phyloP scores from a whole-genome alignment of 2,797 vertebrate genomes.

The Gymnodraco acuticeps region DNA sequence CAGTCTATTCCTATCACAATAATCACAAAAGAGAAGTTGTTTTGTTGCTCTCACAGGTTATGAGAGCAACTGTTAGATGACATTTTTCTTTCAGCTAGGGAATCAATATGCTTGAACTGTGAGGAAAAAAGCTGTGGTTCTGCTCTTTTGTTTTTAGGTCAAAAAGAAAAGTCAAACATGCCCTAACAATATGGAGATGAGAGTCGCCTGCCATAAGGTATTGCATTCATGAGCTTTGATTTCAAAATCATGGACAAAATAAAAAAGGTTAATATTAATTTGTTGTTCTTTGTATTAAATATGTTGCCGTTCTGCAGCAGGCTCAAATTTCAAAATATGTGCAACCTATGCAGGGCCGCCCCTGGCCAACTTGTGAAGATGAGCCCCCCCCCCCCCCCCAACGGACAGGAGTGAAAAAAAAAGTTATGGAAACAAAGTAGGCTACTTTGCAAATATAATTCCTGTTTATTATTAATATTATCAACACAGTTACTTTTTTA shows the following conservation, averaged over 20 bases:
- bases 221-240: conserved; percentile 36
- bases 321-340: neutral
- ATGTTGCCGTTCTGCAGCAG: neutral
- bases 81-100: neutral
- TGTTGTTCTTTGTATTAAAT: conserved; percentile 3
- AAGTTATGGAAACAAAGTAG: too few relatives aligned
- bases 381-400: too few relatives aligned
- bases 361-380: too few relatives aligned
- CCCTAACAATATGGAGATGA: neutral
- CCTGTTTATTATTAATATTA: too few relatives aligned
- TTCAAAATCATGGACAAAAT: conserved; percentile 12
- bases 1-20: conserved; percentile 36
- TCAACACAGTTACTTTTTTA: too few relatives aligned
- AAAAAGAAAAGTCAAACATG: conserved; percentile 4
- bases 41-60: conserved; percentile 1
- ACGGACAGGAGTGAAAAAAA: too few relatives aligned
- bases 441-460: too few relatives aligned
- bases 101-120: neutral
- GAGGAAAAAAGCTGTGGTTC: neutral
- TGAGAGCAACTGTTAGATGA: neutral
- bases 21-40: conserved; percentile 7
- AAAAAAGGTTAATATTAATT: conserved; percentile 33
- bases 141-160: neutral
- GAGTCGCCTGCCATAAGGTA: neutral
- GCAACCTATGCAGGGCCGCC: neutral